Percentiles rank a stretch among this genome's conserved stretches.
Conservation (phyloP, 2,888 invertebrate genomes). For the Papilio protenor region DNA sequence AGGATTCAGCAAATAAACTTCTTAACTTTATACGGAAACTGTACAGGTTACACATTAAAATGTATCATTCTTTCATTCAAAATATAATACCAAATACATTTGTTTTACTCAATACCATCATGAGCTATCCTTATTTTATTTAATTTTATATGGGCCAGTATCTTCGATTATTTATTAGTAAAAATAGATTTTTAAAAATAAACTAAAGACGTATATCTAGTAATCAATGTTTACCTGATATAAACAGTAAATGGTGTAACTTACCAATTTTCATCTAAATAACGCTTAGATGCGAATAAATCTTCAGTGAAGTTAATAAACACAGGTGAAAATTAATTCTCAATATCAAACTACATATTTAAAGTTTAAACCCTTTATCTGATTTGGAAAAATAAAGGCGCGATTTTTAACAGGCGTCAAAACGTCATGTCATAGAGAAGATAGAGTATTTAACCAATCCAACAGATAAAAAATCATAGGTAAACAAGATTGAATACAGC, state of each 20-base stretch:
- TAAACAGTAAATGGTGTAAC: neutral
- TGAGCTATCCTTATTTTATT: too few relatives aligned
- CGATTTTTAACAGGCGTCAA: neutral
- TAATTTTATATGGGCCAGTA: too few relatives aligned
- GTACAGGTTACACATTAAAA: too few relatives aligned
- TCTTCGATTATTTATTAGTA: too few relatives aligned
- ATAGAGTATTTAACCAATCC: neutral
- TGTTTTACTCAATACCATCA: too few relatives aligned
- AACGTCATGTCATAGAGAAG: neutral
- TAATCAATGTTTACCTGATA: neutral
- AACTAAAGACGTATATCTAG: neutral
- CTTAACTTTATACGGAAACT: too few relatives aligned
- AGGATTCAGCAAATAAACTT: too few relatives aligned
- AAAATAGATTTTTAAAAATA: too few relatives aligned
- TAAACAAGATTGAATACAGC: neutral
- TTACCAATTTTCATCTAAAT: neutral
- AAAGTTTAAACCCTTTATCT: neutral
- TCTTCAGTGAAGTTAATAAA: neutral
- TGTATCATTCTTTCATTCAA: too few relatives aligned
- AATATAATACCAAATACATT: too few relatives aligned
- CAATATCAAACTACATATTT: neutral
- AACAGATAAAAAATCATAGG: conserved; percentile 9
- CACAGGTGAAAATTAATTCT: neutral
- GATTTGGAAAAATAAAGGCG: neutral
- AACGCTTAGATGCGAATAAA: neutral